Conservation (phyloP, 2,113 vertebrate species). For the Rousettus leschenaultii region DNA sequence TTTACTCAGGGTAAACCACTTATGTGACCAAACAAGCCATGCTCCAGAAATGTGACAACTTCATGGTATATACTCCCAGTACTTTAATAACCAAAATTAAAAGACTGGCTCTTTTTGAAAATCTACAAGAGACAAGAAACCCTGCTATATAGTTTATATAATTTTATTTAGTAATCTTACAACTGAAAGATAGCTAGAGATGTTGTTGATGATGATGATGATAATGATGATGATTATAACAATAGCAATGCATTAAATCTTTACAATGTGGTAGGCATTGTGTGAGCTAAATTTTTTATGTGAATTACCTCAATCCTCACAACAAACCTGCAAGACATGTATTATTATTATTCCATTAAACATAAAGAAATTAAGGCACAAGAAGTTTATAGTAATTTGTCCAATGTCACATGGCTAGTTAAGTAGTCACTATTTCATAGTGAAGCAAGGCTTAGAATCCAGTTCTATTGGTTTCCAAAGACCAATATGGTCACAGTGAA, state of each 20-base stretch:
- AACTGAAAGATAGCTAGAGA: slow-evolving; percentile 9
- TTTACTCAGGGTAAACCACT: background rate
- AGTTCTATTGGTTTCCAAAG: background rate
- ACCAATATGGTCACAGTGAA: background rate
- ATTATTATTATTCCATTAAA: slow-evolving; percentile 3
- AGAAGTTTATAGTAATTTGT: background rate
- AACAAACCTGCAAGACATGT: background rate
- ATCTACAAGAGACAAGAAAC: background rate
- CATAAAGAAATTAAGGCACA: background rate
- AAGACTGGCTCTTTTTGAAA: background rate
- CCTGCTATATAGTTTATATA: background rate
- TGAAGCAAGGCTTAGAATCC: background rate
- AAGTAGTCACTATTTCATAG: background rate
- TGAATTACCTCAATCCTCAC: background rate
- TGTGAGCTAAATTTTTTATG: background rate
- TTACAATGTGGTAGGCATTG: background rate
- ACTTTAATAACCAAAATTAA: background rate
- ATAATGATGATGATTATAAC: background rate
- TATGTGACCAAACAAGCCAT: slow-evolving; percentile 10
- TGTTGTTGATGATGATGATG: background rate
- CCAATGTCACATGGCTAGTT: background rate
- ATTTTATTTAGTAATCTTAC: slow-evolving; percentile 1
- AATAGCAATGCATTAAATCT: background rate
- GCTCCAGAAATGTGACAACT: background rate
- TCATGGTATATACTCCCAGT: background rate